Evolutionary conservation across 1,140 invertebrate genomes (phyloP).

Genomic region (Drosophila truncata): DNA sequence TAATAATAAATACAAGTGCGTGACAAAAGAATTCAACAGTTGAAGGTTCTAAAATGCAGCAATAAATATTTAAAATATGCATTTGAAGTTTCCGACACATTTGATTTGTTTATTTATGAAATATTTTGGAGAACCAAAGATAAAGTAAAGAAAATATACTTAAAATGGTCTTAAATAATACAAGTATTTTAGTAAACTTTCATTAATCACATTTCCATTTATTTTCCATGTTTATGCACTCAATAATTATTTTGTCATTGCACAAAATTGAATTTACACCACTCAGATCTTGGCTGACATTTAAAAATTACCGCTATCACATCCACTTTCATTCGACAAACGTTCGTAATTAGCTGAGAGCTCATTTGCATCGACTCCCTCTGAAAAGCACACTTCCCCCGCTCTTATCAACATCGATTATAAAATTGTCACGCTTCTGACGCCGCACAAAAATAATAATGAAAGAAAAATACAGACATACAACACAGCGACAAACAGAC

Average conservation of each 20-base stretch:
- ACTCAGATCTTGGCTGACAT: slow-evolving; percentile 12
- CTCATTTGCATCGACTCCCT: slow-evolving; percentile 34
- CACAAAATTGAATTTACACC: slow-evolving; percentile 10
- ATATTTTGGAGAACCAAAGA: neutral
- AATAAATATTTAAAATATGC: neutral
- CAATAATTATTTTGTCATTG: neutral
- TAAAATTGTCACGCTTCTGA: slow-evolving; percentile 46
- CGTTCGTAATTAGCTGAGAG: slow-evolving; percentile 24
- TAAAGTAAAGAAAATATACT: too few relatives aligned
- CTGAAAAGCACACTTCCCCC: slow-evolving; percentile 1
- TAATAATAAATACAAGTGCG: slow-evolving; percentile 16
- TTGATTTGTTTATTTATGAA: neutral
- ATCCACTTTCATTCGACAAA: slow-evolving; percentile 15
- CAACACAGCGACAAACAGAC: neutral
- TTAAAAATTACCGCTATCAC: slow-evolving; percentile 24
- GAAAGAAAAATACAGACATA: slow-evolving; percentile 4
- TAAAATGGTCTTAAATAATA: neutral
- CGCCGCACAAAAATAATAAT: slow-evolving; percentile 37
- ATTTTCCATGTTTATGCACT: too few relatives aligned
- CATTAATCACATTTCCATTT: neutral
- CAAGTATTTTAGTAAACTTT: neutral
- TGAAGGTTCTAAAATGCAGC: neutral
- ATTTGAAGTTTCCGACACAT: slow-evolving; percentile 3
- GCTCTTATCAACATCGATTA: slow-evolving; percentile 39
- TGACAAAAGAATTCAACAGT: slow-evolving; percentile 11